Base-by-base conservation (phyloP, 1,140 invertebrate species). In the Leguminivora glycinivorella region DNA sequence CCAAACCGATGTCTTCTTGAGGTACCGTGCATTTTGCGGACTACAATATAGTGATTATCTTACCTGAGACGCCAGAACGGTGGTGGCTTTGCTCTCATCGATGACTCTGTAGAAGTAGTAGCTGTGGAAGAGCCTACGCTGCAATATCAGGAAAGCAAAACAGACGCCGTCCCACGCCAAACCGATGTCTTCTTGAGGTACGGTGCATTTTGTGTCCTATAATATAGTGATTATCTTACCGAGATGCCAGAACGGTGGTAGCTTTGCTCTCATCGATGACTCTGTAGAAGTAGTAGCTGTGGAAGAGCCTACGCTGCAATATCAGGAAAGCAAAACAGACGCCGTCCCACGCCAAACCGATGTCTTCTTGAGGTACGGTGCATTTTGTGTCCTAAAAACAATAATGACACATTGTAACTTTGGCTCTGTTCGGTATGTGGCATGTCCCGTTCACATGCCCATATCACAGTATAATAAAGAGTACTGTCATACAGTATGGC, bases 71-170 rank as follows among this genome's bases (percentile, higher is more conserved):
- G n/a, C n/a, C n/a, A n/a, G n/a, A n/a, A n/a, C n/a, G n/a, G n/a
- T n/a, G n/a, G n/a, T n/a, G n/a, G n/a, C 98, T 92, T 98, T 97
- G 25, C 98, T 96, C 83, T 99, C 98, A 77, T 96, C 95, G 1
- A 99, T 96, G 60, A 99, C 96, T 90, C 99, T 96, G 82, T 98
- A 97, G 92, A 99, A 99, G 86, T 99, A 99, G 85, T 98, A 97
- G 77, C 97, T 98, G 73, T 96, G 95, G 90, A 99, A 99, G 19
- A 99, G 93, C 74, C 98, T 92, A 77, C 96, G 93, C 88, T 99
- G 98, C 68, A 99, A 92, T 60, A 99, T 93, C 0, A 99, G 93
- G 85, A 99, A 98, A 0, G 94, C 95, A 84, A 99, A 99, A 86
- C 98, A 99, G 10, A 99, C 93, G 0, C 97, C 97, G 86, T 99